A percentile compares a stretch with the other conserved stretches of the same genome.
phyloP scores from a whole-genome alignment of 2,113 vertebrate genomes.

The Ophthalmotilapia sp. region DNA sequence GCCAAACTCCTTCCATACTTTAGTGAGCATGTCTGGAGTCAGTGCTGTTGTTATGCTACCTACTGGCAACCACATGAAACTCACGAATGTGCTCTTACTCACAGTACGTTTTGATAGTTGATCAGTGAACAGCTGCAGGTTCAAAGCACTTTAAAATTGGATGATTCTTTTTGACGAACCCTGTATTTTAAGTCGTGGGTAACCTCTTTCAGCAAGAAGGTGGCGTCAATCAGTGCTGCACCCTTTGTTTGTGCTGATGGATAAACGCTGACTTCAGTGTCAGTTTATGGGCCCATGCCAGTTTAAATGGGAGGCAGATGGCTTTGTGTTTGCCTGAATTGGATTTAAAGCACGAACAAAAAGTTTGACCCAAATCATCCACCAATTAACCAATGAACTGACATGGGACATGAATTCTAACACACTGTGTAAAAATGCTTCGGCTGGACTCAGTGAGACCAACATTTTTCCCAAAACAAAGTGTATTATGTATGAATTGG shows the following conservation, averaged over 20 bases:
- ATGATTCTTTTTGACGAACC: neutral
- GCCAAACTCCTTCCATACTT: neutral
- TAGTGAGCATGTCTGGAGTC: neutral
- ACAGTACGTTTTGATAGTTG: neutral
- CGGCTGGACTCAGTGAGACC: neutral
- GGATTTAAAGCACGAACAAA: neutral
- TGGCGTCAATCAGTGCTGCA: neutral
- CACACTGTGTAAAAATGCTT: neutral
- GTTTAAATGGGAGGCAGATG: neutral
- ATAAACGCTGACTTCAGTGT: neutral
- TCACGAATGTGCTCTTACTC: neutral
- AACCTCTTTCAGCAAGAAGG: constrained; percentile 4
- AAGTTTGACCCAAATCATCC: neutral
- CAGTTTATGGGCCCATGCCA: neutral
- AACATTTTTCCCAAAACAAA: neutral
- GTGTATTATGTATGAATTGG: neutral
- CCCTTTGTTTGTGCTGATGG: neutral
- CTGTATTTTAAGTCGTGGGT: neutral
- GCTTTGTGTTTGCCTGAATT: neutral
- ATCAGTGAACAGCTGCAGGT: neutral
- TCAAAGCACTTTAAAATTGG: neutral
- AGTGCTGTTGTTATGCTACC: neutral
- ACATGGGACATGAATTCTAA: neutral
- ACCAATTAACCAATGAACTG: neutral
- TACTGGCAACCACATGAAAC: neutral